Evolutionary conservation across 2,113 vertebrate species (phyloP), one percentile per base, ranked within the genome.

Genomic region (Rhea americana): DNA sequence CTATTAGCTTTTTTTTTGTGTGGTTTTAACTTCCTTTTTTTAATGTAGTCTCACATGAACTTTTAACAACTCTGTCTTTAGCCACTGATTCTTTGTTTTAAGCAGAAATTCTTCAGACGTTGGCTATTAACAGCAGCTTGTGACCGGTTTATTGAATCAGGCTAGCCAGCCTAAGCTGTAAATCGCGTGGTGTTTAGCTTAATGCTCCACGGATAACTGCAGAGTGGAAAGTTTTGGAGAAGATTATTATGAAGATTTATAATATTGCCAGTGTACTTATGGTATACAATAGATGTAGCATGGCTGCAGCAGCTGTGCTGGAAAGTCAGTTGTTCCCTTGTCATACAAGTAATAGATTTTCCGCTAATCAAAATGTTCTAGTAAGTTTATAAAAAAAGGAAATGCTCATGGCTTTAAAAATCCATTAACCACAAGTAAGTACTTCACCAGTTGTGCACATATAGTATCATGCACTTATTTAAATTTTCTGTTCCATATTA

Each of bases 141-240:
- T 83, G 55, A 83, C 5, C n/a, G 45, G 20, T 87, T 92, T 91
- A 91, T 72, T 88, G 88, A 95, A 94, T 84, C 20, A 84, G 70
- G 28, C 35, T 85, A 91, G 37, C 48, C 53, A 90, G n/a, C 14
- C 14, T 72, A 74, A 68, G 56, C 66, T 86, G 28, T 61, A 91
- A 88, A 93, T 92, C 1, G 0, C 22, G 2, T 63, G 6, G 37
- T 79, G 43, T 82, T 94, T 66, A 94, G 32, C 78, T 72, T 91
- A 91, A 83, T 92, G 47, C 5, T 77, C 28, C 47, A 84, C 50
- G 72, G 51, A 86, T 63, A 95, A 89, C 66, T 90, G 24, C n/a
- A 78, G 51, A 71, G 32, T 47, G 41, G 47, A 93, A 95, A 73
- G 13, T 82, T 93, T 86, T 76, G 45, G 39, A 55, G 24, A 85